Evolutionary conservation across 1,140 invertebrate species (phyloP).

Genomic region (Heterodera schachtii): DNA sequence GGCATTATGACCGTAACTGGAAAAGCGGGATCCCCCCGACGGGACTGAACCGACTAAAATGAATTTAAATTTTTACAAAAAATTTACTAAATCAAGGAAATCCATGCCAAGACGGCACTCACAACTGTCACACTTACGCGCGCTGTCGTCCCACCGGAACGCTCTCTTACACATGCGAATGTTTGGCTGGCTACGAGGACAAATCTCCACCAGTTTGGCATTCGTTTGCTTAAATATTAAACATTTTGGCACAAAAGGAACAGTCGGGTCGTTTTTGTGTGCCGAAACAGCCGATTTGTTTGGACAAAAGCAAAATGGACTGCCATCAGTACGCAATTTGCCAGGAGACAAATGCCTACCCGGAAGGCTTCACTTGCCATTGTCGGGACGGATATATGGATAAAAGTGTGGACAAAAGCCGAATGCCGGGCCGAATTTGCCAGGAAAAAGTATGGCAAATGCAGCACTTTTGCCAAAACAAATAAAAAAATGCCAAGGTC

Average conservation of each 20-base stretch:
- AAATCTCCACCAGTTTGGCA: constrained; percentile 48
- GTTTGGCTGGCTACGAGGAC: constrained; percentile 60
- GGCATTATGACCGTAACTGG: too few relatives aligned
- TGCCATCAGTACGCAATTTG: constrained; percentile 63
- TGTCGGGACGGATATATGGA: constrained; percentile 63
- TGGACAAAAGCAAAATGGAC: constrained; percentile 60
- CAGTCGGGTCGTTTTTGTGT: constrained; percentile 8
- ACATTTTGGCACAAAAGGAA: neutral
- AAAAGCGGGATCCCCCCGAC: too few relatives aligned
- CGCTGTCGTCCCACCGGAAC: constrained; percentile 57
- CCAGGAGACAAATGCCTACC: constrained; percentile 44
- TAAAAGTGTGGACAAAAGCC: constrained; percentile 49
- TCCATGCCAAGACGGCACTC: constrained; percentile 60
- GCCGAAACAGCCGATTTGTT: constrained; percentile 49
- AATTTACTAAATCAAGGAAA: constrained; percentile 33
- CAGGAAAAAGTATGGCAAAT: constrained; percentile 43
- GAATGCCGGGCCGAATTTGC: constrained; percentile 60
- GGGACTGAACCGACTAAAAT: neutral
- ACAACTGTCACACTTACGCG: constrained; percentile 57
- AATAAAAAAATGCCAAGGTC: constrained; percentile 27
- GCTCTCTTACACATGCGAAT: constrained; percentile 60
- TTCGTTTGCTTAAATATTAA: constrained; percentile 24
- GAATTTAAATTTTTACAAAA: neutral
- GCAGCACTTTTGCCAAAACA: neutral
- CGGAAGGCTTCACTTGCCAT: constrained; percentile 59